Evolutionary conservation across 2,888 invertebrate species (phyloP), one percentile per base, ranked within the genome.

Genomic region (Melinaea menophilus): DNA sequence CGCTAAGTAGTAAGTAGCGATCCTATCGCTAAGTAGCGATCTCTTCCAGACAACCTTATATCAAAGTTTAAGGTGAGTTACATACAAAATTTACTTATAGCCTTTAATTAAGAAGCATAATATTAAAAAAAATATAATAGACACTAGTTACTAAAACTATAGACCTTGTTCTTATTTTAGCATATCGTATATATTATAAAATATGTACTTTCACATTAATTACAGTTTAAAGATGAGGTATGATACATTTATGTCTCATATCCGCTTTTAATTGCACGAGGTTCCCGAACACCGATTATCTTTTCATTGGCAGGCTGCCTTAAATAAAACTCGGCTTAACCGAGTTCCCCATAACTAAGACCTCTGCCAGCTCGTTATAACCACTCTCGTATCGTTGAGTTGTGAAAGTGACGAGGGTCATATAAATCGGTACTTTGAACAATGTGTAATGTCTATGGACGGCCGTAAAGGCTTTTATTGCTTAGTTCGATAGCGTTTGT

Each of bases 251-350:
- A 63, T 64, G 55, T 54, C 48, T 45, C 47, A 62, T 61, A 61
- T 66, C 64, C 58, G 56, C 9, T 63, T 64, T 62, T 62, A 60
- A 62, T 63, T 67, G 56, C 59, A 45, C 60, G 62, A 63, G 46
- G 65, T 67, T 54, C 56, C 60, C 33, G 56, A 61, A 56, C 48
- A 57, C 33, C 46, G 54, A 60, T 47, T 60, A 46, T 65, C 57
- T 71, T 72, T 73, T 75, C 78, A 81, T 82, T 83, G 84, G 84
- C 83, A 81, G 76, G 66, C 69, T 80, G 82, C 81, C 84, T 83
- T 80, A 79, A 78, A 81, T 80, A 82, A 83, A 81, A 79, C 75
- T 75, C 76, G 72, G 71, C 73, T 73, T 76, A 74, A 79, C 76
- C 77, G 75, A 70, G 65, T 70, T 72, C 37, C 58, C 64, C 47